Evolutionary conservation across 2,797 vertebrate species (phyloP), one percentile per base, ranked within the genome.

Genomic region (Stomatorhinus walkeri): DNA sequence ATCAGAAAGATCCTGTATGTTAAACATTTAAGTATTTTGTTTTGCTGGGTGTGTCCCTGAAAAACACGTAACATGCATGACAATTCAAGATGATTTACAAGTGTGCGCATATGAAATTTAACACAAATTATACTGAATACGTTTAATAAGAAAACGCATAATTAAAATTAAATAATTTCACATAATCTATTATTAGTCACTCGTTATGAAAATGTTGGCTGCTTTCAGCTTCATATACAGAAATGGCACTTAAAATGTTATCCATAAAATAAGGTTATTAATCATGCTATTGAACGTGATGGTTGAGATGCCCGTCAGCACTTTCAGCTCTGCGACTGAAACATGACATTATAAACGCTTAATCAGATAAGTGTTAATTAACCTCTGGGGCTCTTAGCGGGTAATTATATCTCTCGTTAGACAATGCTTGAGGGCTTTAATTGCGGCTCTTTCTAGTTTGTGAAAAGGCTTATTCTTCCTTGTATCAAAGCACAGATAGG

Each of bases 281-380:
- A 46, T 85, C 56, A 81, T 36, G 43, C 24, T 32, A 40, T 43
- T 28, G 24, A 22, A 51, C 7, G 24, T 64, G 24, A 52, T 46
- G 14, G n/a, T 14, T 28, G 54, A 51, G 88, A 85, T 79, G 85
- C 81, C 83, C 10, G 2, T n/a, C 59, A 88, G 87, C 36, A 43
- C 52, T 85, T 59, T 86, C 48, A 76, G 76, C 76, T 90, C 51
- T 28, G 83, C 24, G 76, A 52, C 83, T 85, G 49, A 85, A 16
- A 85, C 32, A 56, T 51, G 61, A 68, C 54, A 87, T 36, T 36
- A 59, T 87, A 72, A 68, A 46, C 81, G n/a, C 59, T 88, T 88
- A 88, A 86, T 89, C 87, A 54, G 85, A 76, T 87, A 52, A 88
- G 48, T 85, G 87, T 86, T 90, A 84, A 86, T 89, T 88, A 89